Conservation (phyloP, 2,888 invertebrate genomes). For the Eupeodes latifasciatus region DNA sequence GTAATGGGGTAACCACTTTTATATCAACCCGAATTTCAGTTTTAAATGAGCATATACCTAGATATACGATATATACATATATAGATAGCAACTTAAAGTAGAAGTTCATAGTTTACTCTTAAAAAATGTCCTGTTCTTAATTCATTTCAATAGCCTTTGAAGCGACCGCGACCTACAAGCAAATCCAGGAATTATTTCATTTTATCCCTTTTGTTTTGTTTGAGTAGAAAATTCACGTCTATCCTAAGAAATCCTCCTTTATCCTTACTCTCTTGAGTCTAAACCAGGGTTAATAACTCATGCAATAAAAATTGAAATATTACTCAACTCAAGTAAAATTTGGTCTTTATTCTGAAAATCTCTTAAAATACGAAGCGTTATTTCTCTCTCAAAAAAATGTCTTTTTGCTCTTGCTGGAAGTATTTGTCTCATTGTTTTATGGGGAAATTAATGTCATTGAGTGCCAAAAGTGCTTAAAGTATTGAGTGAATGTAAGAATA, state of each 20-base stretch:
- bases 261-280: slow-evolving; percentile 2
- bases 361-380: slow-evolving; percentile 9
- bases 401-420: neutral
- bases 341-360: slow-evolving; percentile 28
- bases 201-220: neutral
- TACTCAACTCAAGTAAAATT: neutral
- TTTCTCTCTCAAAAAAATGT: neutral
- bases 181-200: slow-evolving; percentile 14
- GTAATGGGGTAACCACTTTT: slow-evolving; percentile 6
- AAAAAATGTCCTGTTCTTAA: slow-evolving; percentile 41
- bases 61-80: neutral
- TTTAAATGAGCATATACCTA: neutral
- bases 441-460: neutral
- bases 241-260: slow-evolving; percentile 2
- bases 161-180: slow-evolving; percentile 67
- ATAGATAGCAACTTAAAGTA: neutral
- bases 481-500: neutral
- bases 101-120: slow-evolving; percentile 35
- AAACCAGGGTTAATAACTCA: neutral
- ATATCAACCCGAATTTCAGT: no score
- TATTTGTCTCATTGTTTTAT: neutral
- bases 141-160: slow-evolving; percentile 64
- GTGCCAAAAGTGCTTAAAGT: neutral
- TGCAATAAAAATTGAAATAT: neutral
- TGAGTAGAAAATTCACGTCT: slow-evolving; percentile 47